Percentiles rank a stretch among this genome's conserved stretches.
These are phyloP conservation scores for Stramonita haemastoma DNA, from an alignment of 2,888 invertebrate species.

Conservation along the genomic window DNA sequence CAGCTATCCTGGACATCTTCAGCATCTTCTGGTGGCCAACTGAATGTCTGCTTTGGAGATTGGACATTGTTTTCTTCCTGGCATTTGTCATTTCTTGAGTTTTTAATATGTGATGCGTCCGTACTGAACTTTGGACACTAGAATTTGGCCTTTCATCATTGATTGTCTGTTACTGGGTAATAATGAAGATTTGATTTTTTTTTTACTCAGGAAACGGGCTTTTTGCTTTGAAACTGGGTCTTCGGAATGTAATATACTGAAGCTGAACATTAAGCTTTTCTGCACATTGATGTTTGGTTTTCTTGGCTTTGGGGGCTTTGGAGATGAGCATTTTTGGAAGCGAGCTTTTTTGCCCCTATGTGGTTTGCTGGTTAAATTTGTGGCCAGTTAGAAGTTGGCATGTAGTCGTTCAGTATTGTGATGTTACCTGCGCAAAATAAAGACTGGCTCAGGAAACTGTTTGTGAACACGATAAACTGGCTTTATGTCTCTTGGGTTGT, in stretches of 20 bases:
- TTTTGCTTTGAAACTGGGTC: background rate
- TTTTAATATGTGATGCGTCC: background rate
- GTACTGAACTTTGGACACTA: background rate
- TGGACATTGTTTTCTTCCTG: background rate
- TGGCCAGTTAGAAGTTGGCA: no score
- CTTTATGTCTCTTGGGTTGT: no score
- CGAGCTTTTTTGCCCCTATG: no score
- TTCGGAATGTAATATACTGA: background rate
- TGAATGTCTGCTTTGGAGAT: conserved; percentile 72
- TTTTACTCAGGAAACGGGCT: background rate
- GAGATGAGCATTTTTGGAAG: background rate
- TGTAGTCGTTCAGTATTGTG: no score
- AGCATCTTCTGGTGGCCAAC: conserved; percentile 92
- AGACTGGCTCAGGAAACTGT: no score
- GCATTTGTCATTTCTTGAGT: background rate
- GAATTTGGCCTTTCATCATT: background rate
- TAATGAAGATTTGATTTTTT: background rate
- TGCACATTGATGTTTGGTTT: background rate
- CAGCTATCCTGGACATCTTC: conserved; percentile 85
- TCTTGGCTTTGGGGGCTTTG: background rate
- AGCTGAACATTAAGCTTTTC: background rate
- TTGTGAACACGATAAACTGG: no score
- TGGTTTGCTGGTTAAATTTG: no score
- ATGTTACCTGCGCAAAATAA: no score
- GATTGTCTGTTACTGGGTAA: background rate